Evolutionary conservation across 2,888 invertebrate species (phyloP), one percentile per base, ranked within the genome.

Genomic region (Eurytoma adleriae): DNA sequence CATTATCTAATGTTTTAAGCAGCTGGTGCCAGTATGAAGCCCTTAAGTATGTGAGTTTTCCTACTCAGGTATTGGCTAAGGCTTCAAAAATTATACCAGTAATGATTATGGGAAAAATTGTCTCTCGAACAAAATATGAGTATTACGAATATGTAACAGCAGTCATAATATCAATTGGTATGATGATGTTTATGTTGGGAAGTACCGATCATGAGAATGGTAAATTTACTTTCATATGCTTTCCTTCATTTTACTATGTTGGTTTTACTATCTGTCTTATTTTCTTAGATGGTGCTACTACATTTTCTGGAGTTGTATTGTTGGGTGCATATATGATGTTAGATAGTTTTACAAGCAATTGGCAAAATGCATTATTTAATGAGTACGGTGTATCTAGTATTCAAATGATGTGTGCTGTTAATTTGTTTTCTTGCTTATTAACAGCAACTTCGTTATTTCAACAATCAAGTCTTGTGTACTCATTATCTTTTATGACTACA

Each of bases 1-100:
- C 99, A 3, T 95, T 99, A 87, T 98, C 98, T 18, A 99, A 99
- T 91, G 97, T 99, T 83, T 94, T 99, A 93, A 98, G 98, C 90
- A 98, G 98, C 68, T 99, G 99, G 99, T 99, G 98, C 91, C 99
- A 99, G 91, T 99, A 99, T 90, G 99, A 99, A 92, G 99, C 99
- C 27, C 93, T 99, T 66, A 99, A 99, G 91, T 99, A 96, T 91
- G 98, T 99, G 87, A 98, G 96, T 88, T 99, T 99, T 91, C 99
- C 99, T 1, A 98, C 98, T 68, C 99, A 99, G 93, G 96, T 97
- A 82, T 91, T 98, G 83, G 97, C 98, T 0, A 99, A 99, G 92
- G 98, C 99, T n/a, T 98, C 97, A 84, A 99, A 99, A 92, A 96
- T 98, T 84, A 97, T 98, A 86, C 98, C 98, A 1, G 99, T 99